Conservation (phyloP, 1,140 invertebrate genomes). For the Piezodorus guildinii region DNA sequence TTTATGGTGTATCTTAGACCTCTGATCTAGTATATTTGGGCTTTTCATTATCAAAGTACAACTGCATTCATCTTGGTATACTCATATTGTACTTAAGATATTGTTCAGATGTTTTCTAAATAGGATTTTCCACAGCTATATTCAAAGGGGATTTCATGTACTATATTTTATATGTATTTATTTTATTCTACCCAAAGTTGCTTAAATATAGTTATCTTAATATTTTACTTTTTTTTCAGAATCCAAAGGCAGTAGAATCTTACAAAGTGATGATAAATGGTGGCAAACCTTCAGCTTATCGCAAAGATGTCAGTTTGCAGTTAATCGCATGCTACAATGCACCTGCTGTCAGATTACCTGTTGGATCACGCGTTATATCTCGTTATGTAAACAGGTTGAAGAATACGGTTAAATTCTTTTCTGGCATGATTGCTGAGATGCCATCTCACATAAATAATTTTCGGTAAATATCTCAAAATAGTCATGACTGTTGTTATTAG, state of each 20-base stretch:
- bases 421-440: slow-evolving; percentile 12
- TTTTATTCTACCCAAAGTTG: too few species aligned
- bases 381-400: not conserved
- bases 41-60: too few species aligned
- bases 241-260: not conserved
- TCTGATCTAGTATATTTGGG: too few species aligned
- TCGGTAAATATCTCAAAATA: slow-evolving; percentile 7
- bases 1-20: too few species aligned
- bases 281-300: not conserved
- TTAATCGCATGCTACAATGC: slow-evolving; percentile 3
- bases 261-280: slow-evolving; percentile 6
- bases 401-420: not conserved
- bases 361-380: slow-evolving; percentile 5
- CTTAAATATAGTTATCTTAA: too few species aligned
- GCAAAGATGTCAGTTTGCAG: not conserved
- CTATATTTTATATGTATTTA: too few species aligned
- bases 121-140: too few species aligned
- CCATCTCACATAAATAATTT: slow-evolving; percentile 5
- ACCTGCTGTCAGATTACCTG: not conserved
- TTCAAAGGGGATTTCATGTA: too few species aligned
- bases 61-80: too few species aligned
- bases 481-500: not conserved
- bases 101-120: too few species aligned
- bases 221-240: slow-evolving; percentile 3
- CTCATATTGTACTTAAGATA: too few species aligned